Percentiles rank a stretch among this genome's conserved stretches.
These are phyloP conservation scores for Hirtodrosophila duncani DNA, from an alignment of 2,888 invertebrate genomes.

Conservation along the genomic window DNA sequence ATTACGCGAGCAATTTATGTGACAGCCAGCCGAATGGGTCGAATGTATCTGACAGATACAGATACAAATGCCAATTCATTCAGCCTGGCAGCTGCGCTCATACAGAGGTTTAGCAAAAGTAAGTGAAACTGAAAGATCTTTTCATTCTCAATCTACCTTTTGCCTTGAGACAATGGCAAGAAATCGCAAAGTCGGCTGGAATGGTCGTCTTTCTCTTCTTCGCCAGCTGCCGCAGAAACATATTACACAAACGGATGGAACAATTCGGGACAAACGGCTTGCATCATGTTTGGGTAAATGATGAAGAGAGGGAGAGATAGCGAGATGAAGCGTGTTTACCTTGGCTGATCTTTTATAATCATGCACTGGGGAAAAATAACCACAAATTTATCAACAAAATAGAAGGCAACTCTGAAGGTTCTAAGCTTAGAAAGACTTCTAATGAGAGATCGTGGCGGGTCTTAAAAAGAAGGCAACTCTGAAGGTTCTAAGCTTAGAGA, in stretches of 20 bases:
- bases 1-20: constrained; percentile 61
- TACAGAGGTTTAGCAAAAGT: no score
- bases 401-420: no score
- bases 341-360: constrained; percentile 59
- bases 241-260: constrained; percentile 19
- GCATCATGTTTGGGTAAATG: constrained; percentile 35
- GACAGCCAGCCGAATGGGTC: constrained; percentile 37
- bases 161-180: constrained; percentile 19
- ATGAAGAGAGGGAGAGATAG: constrained; percentile 5
- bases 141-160: background rate
- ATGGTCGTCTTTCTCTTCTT: constrained; percentile 25
- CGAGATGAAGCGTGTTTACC: no score
- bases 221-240: constrained; percentile 13
- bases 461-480: no score
- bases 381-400: no score
- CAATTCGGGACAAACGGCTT: constrained; percentile 32
- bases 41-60: constrained; percentile 30
- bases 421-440: no score
- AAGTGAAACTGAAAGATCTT: no score
- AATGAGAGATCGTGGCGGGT: no score
- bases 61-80: no score
- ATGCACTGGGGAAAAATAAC: constrained; percentile 30
- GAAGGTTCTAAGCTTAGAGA: no score
- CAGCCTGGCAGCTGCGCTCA: no score
- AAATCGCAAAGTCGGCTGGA: constrained; percentile 29